Percentiles rank a stretch among this genome's conserved stretches.
phyloP scores from a whole-genome alignment of 2,113 vertebrate genomes.

The Nerophis ophidion region DNA sequence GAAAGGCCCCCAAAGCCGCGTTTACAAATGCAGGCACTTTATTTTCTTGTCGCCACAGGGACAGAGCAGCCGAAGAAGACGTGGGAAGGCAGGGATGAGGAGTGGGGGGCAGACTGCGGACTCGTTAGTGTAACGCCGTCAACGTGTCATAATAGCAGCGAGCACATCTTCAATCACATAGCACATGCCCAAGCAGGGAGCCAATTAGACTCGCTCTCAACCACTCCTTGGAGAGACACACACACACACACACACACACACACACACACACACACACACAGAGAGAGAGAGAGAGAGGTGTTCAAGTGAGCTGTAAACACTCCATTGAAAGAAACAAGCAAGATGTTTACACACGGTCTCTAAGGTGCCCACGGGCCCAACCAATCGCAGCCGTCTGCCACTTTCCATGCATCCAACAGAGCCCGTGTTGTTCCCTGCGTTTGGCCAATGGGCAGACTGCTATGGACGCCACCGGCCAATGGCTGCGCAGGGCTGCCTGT shows the following conservation, averaged over 20 bases:
- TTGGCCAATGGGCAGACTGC: constrained; percentile 47
- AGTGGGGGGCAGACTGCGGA: constrained; percentile 18
- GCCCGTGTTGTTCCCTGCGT: constrained; percentile 17
- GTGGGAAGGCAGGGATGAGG: constrained; percentile 26
- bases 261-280: constrained; percentile 18
- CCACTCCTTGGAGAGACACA: constrained; percentile 51
- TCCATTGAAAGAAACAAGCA: constrained; percentile 66
- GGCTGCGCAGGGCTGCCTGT: constrained; percentile 53
- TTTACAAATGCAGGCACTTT: constrained; percentile 43
- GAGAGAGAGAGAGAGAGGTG: constrained; percentile 21
- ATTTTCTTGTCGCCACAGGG: constrained; percentile 50
- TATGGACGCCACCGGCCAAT: constrained; percentile 52
- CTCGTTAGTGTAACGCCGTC: constrained; percentile 46
- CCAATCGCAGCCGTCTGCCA: constrained; percentile 54
- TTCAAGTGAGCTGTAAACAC: constrained; percentile 53
- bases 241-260: constrained; percentile 22
- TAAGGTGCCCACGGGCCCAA: constrained; percentile 42
- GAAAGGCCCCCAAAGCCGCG: constrained; percentile 25
- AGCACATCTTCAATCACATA: constrained; percentile 41
- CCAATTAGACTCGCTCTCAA: constrained; percentile 62
- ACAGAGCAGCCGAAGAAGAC: constrained; percentile 19
- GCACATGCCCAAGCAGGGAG: constrained; percentile 37
- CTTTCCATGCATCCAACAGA: constrained; percentile 45
- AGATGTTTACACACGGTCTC: constrained; percentile 69
- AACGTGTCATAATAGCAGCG: constrained; percentile 48